Conservation (phyloP, 2,113 vertebrate genomes). For the Steatornis caripensis region DNA sequence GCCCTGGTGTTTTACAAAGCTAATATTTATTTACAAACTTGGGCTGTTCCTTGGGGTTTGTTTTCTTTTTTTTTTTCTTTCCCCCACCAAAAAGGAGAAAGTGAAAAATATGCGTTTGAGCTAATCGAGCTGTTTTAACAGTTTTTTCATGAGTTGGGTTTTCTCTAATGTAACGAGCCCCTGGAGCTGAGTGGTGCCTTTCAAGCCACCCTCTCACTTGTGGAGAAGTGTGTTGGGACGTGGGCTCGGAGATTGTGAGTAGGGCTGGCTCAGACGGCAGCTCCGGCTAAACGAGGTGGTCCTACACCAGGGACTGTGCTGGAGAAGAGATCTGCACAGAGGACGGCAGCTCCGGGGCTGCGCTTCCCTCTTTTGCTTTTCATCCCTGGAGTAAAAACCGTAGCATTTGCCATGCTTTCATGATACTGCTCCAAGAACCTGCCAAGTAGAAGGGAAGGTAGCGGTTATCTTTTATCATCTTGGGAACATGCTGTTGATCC, state of each 20-base stretch:
- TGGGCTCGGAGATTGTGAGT: neutral
- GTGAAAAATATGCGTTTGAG: neutral
- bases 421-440: neutral
- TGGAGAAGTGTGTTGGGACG: neutral
- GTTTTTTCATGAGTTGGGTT: neutral
- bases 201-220: neutral
- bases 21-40: neutral
- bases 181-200: neutral
- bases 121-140: neutral
- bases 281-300: neutral
- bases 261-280: neutral
- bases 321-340: neutral
- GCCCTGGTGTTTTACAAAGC: neutral
- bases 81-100: neutral
- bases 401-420: accelerated
- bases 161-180: neutral
- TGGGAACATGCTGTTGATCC: accelerated
- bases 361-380: neutral
- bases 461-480: accelerated
- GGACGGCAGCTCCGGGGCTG: neutral
- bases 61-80: neutral
- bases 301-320: neutral
- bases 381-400: neutral
- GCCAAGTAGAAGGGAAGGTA: neutral
- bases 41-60: neutral